Evolutionary conservation across 2,888 invertebrate species (phyloP).

Genomic region (Anthophora plumipes): DNA sequence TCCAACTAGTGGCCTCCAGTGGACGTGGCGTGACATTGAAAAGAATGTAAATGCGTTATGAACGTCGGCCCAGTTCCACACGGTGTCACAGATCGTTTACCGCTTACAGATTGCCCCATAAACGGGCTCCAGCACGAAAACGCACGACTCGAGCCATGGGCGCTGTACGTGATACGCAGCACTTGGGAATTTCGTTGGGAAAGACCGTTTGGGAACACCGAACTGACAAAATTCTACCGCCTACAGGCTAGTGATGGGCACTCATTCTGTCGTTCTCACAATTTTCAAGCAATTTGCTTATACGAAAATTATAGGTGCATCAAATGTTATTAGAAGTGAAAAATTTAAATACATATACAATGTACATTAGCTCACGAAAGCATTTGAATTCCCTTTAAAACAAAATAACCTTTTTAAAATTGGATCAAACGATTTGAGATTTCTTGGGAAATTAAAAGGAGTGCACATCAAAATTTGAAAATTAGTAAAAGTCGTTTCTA

Average conservation of each 20-base stretch:
- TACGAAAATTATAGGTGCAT: too few relatives aligned
- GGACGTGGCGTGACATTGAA: conserved; percentile 82
- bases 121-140: conserved; percentile 57
- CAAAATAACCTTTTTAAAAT: too few relatives aligned
- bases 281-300: background rate
- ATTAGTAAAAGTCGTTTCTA: too few relatives aligned
- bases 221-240: conserved; percentile 16
- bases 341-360: too few relatives aligned
- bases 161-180: conserved; percentile 60
- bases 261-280: background rate
- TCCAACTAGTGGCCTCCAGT: conserved; percentile 77
- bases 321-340: too few relatives aligned
- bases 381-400: too few relatives aligned
- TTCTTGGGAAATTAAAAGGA: too few relatives aligned
- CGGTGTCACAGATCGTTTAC: conserved; percentile 62
- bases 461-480: too few relatives aligned
- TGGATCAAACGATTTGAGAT: too few relatives aligned
- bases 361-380: too few relatives aligned
- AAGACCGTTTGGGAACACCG: conserved; percentile 17
- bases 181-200: conserved; percentile 42
- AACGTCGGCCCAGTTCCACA: conserved; percentile 77
- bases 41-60: conserved; percentile 82
- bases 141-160: conserved; percentile 49
- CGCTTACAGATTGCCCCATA: conserved; percentile 73
- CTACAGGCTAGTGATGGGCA: background rate